phyloP scores from a whole-genome alignment of 2,888 invertebrate genomes.

The Leuctra nigra region DNA sequence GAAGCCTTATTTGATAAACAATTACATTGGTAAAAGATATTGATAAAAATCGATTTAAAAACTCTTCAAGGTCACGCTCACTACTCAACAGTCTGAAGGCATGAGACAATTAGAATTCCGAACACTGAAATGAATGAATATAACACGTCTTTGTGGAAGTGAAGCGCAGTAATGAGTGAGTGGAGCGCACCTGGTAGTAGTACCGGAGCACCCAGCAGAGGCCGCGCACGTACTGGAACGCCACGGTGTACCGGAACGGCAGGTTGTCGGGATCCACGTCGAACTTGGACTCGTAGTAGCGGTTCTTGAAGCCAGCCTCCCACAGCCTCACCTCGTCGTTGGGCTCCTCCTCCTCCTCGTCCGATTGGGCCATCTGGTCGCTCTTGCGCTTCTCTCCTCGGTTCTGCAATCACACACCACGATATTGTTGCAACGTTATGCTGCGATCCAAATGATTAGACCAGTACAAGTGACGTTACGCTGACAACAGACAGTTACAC shows the following conservation, averaged over 20 bases:
- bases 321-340: constrained; percentile 86
- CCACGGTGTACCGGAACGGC: constrained; percentile 86
- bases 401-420: not conserved
- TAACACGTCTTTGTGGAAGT: not conserved
- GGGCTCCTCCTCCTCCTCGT: constrained; percentile 65
- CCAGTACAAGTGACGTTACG: no score
- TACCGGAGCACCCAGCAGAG: constrained; percentile 97
- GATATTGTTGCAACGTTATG: no score
- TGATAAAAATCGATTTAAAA: no score
- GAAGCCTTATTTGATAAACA: no score
- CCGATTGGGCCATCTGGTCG: constrained; percentile 41
- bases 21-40: no score
- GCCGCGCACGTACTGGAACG: constrained; percentile 90
- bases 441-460: no score
- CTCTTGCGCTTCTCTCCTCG: constrained; percentile 48
- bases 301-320: constrained; percentile 97
- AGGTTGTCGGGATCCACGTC: constrained; percentile 67
- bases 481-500: no score
- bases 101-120: not conserved
- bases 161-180: not conserved
- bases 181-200: constrained; percentile 82
- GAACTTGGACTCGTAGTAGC: constrained; percentile 95
- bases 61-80: no score
- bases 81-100: no score
- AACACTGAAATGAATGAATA: not conserved